These are phyloP conservation scores for Thaumatotibia leucotreta DNA, from an alignment of 1,140 invertebrate species.

Conservation along the genomic window DNA sequence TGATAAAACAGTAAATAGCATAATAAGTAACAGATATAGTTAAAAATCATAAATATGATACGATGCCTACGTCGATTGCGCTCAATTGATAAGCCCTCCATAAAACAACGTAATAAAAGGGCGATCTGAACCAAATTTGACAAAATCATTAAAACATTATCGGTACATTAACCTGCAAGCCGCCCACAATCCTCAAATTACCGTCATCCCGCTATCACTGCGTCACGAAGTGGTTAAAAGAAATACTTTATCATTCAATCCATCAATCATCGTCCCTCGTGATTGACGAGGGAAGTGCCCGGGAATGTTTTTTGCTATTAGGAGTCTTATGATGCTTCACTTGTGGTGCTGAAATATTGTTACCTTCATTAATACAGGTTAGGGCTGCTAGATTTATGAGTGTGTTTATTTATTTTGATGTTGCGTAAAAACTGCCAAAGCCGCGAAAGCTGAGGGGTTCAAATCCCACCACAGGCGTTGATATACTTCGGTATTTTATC, in stretches of 20 bases:
- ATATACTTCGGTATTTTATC: no score
- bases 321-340: not conserved
- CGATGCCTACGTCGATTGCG: no score
- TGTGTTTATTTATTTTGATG: no score
- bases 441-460: no score
- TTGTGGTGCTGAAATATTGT: not conserved
- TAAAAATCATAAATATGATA: no score
- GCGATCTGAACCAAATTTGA: not conserved
- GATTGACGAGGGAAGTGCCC: constrained; percentile 2
- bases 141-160: not conserved
- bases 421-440: no score
- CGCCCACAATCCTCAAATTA: not conserved
- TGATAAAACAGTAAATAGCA: no score
- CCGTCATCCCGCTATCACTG: not conserved
- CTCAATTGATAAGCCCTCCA: not conserved
- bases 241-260: constrained; percentile 28
- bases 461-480: no score
- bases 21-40: no score
- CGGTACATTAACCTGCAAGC: not conserved
- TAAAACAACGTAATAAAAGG: not conserved
- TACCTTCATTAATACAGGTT: no score
- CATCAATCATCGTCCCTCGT: constrained; percentile 29
- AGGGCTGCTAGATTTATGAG: no score
- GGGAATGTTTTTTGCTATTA: constrained; percentile 5
- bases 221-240: constrained; percentile 18